phyloP scores from a whole-genome alignment of 2,888 invertebrate species.

The Caradrina clavipalpis region DNA sequence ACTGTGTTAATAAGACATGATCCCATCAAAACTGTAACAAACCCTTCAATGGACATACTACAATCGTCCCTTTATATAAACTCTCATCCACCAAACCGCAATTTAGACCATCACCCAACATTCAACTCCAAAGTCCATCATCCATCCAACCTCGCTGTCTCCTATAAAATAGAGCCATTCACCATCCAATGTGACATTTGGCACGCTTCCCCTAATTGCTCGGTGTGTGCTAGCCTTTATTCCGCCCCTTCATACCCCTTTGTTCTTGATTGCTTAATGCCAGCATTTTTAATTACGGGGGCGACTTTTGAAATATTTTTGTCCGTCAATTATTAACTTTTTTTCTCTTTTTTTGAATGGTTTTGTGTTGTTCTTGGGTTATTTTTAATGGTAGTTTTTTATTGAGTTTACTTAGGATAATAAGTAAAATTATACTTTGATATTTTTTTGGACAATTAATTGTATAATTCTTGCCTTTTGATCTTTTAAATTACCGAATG shows the following conservation, averaged over 20 bases:
- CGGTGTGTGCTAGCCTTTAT: slow-evolving; percentile 80
- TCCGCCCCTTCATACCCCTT: slow-evolving; percentile 64
- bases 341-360: slow-evolving; percentile 40
- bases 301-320: slow-evolving; percentile 64
- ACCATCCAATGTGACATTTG: slow-evolving; percentile 78
- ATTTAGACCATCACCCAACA: slow-evolving; percentile 7
- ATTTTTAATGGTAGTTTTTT: neutral
- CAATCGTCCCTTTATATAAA: too few relatives aligned
- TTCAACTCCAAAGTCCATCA: slow-evolving; percentile 13
- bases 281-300: slow-evolving; percentile 70
- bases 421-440: too few relatives aligned
- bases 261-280: slow-evolving; percentile 81
- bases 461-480: too few relatives aligned
- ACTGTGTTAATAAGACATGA: too few relatives aligned
- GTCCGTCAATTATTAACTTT: slow-evolving; percentile 65
- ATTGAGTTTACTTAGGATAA: too few relatives aligned
- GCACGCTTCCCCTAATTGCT: slow-evolving; percentile 83
- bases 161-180: slow-evolving; percentile 57
- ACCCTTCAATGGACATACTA: too few relatives aligned
- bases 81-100: neutral
- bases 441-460: too few relatives aligned
- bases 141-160: slow-evolving; percentile 49
- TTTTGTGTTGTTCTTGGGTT: neutral
- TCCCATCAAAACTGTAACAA: too few relatives aligned
- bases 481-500: too few relatives aligned